These are phyloP conservation scores for Onychostoma macrolepis DNA, from an alignment of 2,113 vertebrate genomes.

Conservation along the genomic window DNA sequence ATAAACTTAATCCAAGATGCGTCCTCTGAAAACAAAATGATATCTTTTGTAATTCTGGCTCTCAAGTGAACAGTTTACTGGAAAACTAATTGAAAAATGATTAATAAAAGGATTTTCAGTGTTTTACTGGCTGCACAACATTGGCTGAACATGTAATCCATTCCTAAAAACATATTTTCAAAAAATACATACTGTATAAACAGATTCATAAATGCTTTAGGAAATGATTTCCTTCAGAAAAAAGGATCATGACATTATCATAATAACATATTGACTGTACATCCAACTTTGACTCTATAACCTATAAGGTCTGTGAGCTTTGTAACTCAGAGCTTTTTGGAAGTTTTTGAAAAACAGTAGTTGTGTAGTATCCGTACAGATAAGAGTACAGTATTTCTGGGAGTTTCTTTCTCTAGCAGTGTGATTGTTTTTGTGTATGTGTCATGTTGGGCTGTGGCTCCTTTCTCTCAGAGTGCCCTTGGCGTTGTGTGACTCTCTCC, in stretches of 20 bases:
- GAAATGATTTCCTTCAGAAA: not conserved
- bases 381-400: not conserved
- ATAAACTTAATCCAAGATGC: no score
- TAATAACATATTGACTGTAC: not conserved
- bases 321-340: not conserved
- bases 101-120: no score
- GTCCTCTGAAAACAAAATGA: no score
- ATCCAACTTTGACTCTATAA: not conserved
- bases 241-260: not conserved
- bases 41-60: no score
- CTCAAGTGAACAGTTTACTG: no score
- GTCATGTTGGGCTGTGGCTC: slow-evolving; percentile 12
- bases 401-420: slow-evolving; percentile 14
- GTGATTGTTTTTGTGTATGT: slow-evolving; percentile 17
- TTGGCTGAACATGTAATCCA: no score
- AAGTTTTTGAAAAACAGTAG: not conserved
- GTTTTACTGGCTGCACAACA: no score
- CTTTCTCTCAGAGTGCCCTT: slow-evolving; percentile 61
- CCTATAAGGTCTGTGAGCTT: not conserved
- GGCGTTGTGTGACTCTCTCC: slow-evolving; percentile 58
- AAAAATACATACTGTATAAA: no score
- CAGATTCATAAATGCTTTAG: not conserved
- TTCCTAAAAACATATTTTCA: not conserved
- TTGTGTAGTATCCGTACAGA: not conserved
- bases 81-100: no score